A percentile compares a stretch with the other conserved stretches of the same genome.
Conservation (phyloP, 2,797 vertebrate genomes). For the Phaenicophaeus curvirostris region DNA sequence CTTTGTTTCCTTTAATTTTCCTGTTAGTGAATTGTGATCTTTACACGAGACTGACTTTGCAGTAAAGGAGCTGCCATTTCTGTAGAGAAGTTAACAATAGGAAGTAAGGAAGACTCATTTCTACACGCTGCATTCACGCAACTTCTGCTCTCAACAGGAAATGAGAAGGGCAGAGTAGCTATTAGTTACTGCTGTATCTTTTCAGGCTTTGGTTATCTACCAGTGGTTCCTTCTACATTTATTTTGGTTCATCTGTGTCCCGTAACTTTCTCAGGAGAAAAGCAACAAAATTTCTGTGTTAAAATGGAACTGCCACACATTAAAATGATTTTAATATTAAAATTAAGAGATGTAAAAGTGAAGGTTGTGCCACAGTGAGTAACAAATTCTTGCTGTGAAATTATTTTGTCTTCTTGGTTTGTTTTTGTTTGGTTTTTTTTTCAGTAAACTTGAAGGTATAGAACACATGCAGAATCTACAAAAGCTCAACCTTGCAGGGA, state of each 20-base stretch:
- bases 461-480: slow-evolving; percentile 85
- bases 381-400: background rate
- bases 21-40: background rate
- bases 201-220: background rate
- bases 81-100: background rate
- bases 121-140: background rate
- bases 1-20: background rate
- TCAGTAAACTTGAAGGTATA: slow-evolving; percentile 87
- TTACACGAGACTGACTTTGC: background rate
- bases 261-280: accelerated
- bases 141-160: slow-evolving; percentile 13
- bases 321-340: background rate
- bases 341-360: background rate
- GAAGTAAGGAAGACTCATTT: background rate
- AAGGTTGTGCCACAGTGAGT: background rate
- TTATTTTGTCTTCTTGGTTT: background rate
- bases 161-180: background rate
- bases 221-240: background rate
- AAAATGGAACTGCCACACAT: background rate
- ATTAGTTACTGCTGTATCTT: background rate
- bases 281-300: background rate
- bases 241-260: background rate
- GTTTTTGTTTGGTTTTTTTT: no score
- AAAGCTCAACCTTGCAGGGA: slow-evolving; percentile 84
- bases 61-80: background rate